Percentiles rank a stretch among this genome's conserved stretches.
These are phyloP conservation scores for Circaetus cinerascens DNA, from an alignment of 2,113 vertebrate species.

Conservation along the genomic window DNA sequence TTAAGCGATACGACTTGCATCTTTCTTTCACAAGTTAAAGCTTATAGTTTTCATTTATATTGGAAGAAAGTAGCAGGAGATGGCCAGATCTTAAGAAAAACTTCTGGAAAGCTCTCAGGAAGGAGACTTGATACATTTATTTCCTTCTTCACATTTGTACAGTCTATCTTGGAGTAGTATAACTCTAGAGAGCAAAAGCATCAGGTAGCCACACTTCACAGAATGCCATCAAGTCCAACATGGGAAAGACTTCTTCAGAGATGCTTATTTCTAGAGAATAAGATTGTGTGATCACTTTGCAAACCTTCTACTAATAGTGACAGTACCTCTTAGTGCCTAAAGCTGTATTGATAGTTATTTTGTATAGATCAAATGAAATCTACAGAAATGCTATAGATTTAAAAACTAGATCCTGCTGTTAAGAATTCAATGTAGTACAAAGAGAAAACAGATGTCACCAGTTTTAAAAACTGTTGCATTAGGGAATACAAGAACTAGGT, in stretches of 20 bases:
- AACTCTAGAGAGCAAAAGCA: background rate
- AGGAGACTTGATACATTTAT: background rate
- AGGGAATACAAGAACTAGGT: background rate
- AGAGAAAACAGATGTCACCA: background rate
- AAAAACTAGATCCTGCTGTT: background rate
- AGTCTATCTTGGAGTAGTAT: background rate
- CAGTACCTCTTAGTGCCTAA: background rate
- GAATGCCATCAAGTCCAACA: background rate
- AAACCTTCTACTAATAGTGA: background rate
- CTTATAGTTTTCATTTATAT: background rate
- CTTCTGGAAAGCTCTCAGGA: background rate
- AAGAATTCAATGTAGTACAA: background rate
- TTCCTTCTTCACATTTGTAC: background rate
- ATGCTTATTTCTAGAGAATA: background rate
- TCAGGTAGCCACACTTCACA: background rate
- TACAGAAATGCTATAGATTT: background rate
- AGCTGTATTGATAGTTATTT: background rate
- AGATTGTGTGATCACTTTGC: background rate
- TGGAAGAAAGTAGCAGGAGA: background rate
- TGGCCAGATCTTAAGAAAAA: background rate
- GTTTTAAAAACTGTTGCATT: background rate
- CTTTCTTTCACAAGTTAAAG: background rate
- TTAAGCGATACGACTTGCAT: background rate
- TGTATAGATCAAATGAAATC: background rate
- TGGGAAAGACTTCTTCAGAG: background rate